Percentiles rank a stretch among this genome's conserved stretches.
These are phyloP conservation scores for Petrosia ficiformis DNA, from an alignment of 37 sponge, comb jelly and placozoan genomes.

Conservation along the genomic window DNA sequence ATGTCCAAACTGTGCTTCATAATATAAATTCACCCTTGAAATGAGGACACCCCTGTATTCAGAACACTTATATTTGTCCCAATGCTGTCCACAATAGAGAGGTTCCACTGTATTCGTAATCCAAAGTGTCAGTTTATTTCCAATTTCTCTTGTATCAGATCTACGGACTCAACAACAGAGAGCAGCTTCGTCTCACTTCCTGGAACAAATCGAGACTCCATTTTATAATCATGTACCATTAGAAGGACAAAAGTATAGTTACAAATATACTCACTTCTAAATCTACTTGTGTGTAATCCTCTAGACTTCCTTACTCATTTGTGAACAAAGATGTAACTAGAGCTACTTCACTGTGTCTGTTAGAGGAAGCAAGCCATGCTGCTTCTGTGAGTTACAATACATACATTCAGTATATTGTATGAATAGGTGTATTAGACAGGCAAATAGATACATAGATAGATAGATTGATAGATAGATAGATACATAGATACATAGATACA, in stretches of 20 bases:
- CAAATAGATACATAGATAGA: too few species aligned
- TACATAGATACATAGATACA: background rate
- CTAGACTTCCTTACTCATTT: background rate
- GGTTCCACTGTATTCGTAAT: background rate
- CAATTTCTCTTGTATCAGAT: conserved; percentile 13
- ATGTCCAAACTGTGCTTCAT: too few species aligned
- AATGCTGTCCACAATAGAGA: background rate
- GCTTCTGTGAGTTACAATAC: conserved; percentile 33
- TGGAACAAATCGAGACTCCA: conserved; percentile 60
- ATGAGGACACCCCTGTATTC: too few species aligned
- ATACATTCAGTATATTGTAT: background rate
- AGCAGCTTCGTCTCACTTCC: conserved; percentile 60
- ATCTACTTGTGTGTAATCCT: background rate
- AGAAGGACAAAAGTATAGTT: too few species aligned
- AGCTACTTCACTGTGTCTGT: conserved; percentile 37
- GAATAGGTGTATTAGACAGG: background rate
- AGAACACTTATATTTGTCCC: too few species aligned
- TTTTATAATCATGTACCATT: conserved; percentile 3
- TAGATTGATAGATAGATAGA: too few species aligned
- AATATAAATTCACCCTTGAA: too few species aligned
- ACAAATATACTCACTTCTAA: too few species aligned
- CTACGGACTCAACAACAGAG: conserved; percentile 72
- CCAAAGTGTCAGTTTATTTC: background rate
- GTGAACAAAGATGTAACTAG: conserved; percentile 75
- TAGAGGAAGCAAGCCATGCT: conserved; percentile 50